Evolutionary conservation across 2,113 vertebrate species (phyloP).

Genomic region (Coptodon bakossiorum): DNA sequence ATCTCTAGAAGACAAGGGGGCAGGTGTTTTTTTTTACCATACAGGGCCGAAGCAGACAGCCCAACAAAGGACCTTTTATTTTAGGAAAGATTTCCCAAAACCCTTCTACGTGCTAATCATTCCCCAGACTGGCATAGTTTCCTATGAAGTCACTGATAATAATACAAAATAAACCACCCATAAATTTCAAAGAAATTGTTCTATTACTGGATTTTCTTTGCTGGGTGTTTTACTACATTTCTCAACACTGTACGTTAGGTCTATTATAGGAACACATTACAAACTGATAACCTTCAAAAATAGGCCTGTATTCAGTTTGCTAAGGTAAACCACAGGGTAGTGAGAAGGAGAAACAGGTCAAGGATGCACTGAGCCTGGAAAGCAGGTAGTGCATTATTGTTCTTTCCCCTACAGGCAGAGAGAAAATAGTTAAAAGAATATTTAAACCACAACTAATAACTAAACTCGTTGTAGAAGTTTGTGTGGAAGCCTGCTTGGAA

Average conservation of each 20-base stretch:
- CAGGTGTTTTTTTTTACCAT: neutral
- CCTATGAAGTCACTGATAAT: constrained; percentile 21
- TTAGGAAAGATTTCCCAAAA: constrained; percentile 42
- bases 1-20: constrained; percentile 38
- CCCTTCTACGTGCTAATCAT: neutral
- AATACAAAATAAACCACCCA: neutral
- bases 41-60: constrained; percentile 32
- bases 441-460: neutral
- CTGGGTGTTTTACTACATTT: neutral
- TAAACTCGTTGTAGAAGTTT: neutral
- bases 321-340: neutral
- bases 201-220: neutral
- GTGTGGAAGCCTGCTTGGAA: neutral
- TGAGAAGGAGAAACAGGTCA: neutral
- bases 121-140: constrained; percentile 2
- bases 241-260: neutral
- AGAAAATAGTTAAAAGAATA: neutral
- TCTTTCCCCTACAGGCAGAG: neutral
- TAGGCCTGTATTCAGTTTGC: neutral
- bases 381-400: neutral
- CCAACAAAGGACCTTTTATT: constrained; percentile 61
- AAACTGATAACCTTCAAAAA: neutral
- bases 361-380: neutral
- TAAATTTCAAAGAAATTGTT: neutral
- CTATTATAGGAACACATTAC: neutral